Percentiles rank a stretch among this genome's conserved stretches.
phyloP scores from a whole-genome alignment of 2,113 vertebrate species.

The Pelobates fuscus region DNA sequence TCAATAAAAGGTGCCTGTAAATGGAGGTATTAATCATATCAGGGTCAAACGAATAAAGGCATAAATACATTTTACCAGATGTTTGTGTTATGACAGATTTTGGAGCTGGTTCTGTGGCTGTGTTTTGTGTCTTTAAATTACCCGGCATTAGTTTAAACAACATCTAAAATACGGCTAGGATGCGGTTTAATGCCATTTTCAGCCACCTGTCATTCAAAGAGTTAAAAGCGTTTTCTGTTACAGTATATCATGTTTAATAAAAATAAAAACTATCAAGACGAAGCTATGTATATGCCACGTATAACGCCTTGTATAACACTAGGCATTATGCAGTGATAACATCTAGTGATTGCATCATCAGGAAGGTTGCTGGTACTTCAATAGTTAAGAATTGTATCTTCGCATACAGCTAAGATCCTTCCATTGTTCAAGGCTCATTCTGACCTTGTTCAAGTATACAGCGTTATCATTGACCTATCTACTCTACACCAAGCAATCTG shows the following conservation, averaged over 20 bases:
- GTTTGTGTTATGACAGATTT: background rate
- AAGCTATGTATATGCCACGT: no score
- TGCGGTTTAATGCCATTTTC: no score
- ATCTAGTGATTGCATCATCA: background rate
- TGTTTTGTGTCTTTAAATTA: background rate
- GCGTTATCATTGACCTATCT: constrained; percentile 11
- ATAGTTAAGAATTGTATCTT: background rate
- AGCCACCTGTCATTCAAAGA: no score
- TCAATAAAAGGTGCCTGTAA: constrained; percentile 24
- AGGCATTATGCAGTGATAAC: no score
- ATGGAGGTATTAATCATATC: constrained; percentile 14
- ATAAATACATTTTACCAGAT: background rate
- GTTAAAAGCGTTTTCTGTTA: no score
- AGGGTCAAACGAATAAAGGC: background rate
- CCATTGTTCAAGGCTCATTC: background rate
- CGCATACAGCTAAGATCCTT: no score
- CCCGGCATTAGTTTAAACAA: no score
- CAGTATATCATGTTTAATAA: no score
- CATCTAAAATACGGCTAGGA: no score
- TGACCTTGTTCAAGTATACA: constrained; percentile 12
- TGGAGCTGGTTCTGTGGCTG: background rate
- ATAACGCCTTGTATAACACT: no score
- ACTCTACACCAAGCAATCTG: background rate
- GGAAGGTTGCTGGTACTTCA: background rate
- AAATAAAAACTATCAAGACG: no score